Evolutionary conservation across 2,797 vertebrate species (phyloP), one percentile per base, ranked within the genome.

Genomic region (Oceanodroma leucorhoa): DNA sequence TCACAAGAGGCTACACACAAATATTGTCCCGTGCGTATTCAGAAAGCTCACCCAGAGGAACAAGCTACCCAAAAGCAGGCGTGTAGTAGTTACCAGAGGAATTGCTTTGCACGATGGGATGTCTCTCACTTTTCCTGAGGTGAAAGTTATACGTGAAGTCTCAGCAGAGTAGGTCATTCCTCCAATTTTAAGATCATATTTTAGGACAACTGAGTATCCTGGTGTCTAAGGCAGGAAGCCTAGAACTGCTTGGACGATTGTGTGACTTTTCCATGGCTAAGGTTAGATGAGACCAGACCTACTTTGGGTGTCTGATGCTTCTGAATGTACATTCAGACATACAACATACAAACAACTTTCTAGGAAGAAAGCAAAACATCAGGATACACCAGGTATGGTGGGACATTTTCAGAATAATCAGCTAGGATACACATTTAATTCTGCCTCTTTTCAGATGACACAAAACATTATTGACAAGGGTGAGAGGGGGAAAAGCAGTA

Each of bases 281-380:
- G 4, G 16, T 9, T 41, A 26, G 14, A 8, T 18, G 21, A 55
- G 10, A 77, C 66, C n/a, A 75, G 36, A 41, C 27, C 11, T 45
- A 8, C 32, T 14, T n/a, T 23, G 15, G 13, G 11, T n/a, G 15
- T 32, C 60, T 51, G 54, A 83, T 40, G 40, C 48, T 89, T 79
- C 61, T 58, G 58, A 79, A 41, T 9, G 23, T n/a, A 14, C 32
- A 32, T 36, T 65, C 34, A 38, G 29, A 38, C 2, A 15, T 6
- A 54, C 9, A 79, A 72, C 10, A 9, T 7, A 46, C 0, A 0
- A n/a, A n/a, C n/a, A n/a, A n/a, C n/a, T n/a, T n/a, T 55, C 16
- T 5, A 26, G 43, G 34, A 53, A 50, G 15, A 40, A 73, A 77
- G 30, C 0, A 4, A 58, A 82, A 30, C 12, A 18, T 1, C 45